These are phyloP conservation scores for Rhombomys opimus DNA, from an alignment of 2,113 vertebrate species.

Conservation along the genomic window DNA sequence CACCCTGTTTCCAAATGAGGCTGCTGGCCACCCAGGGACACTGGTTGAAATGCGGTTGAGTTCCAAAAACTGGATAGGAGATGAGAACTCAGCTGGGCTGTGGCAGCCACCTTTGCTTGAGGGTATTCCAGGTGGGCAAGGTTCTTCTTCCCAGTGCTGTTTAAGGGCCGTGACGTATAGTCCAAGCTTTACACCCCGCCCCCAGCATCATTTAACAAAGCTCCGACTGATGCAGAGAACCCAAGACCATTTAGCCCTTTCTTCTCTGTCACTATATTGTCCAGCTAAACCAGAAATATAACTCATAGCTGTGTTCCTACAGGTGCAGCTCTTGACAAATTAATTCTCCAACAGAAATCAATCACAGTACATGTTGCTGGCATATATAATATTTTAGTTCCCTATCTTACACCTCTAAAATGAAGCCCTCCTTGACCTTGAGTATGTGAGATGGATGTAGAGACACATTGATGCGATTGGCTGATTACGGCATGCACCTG, in stretches of 20 bases:
- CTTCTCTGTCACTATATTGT: slow-evolving; percentile 31
- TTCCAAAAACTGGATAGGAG: neutral
- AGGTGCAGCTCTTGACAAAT: slow-evolving; percentile 77
- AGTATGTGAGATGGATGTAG: slow-evolving; percentile 73
- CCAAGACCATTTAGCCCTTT: slow-evolving; percentile 46
- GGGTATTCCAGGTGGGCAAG: neutral
- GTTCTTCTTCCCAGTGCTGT: slow-evolving; percentile 4
- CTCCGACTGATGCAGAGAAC: slow-evolving; percentile 55
- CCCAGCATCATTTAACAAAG: slow-evolving; percentile 62
- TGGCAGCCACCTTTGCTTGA: neutral
- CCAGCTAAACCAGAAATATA: slow-evolving; percentile 61
- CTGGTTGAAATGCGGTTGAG: neutral
- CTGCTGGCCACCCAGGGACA: neutral
- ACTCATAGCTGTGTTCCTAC: slow-evolving; percentile 69
- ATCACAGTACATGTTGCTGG: slow-evolving; percentile 74
- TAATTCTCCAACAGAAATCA: slow-evolving; percentile 83
- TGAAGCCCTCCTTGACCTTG: slow-evolving; percentile 80
- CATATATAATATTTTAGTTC: slow-evolving; percentile 80
- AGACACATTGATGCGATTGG: slow-evolving; percentile 74
- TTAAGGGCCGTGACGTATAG: slow-evolving; percentile 10
- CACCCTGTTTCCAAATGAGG: neutral
- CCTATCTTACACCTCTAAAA: slow-evolving; percentile 66
- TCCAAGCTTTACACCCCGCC: neutral
- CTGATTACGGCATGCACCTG: slow-evolving; percentile 32
- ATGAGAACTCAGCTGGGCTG: neutral